phyloP scores from a whole-genome alignment of 2,113 vertebrate species.

The Calyptomena viridis region DNA sequence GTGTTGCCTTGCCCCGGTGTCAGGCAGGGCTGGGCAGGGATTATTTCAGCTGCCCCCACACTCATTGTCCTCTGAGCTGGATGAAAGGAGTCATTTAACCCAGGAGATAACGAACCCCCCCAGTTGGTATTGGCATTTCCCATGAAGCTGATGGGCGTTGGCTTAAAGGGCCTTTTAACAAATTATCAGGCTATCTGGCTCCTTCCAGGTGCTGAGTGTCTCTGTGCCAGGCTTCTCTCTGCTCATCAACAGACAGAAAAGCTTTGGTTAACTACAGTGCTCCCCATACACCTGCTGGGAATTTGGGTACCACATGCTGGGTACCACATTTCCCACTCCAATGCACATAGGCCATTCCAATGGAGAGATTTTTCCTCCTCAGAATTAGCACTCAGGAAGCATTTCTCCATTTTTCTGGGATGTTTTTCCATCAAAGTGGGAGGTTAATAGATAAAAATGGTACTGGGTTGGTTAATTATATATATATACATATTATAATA shows the following conservation, averaged over 20 bases:
- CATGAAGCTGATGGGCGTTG: constrained; percentile 67
- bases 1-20: constrained; percentile 69
- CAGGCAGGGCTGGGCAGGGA: constrained; percentile 72
- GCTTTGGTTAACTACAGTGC: background rate
- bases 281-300: background rate
- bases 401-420: background rate
- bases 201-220: background rate
- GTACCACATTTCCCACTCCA: accelerated
- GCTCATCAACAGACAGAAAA: background rate
- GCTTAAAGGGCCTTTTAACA: constrained; percentile 18
- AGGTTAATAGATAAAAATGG: no score
- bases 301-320: accelerated
- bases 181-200: background rate
- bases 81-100: constrained; percentile 70
- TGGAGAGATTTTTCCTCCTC: background rate
- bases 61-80: constrained; percentile 74
- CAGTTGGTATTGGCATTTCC: constrained; percentile 74
- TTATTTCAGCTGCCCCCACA: constrained; percentile 71
- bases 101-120: constrained; percentile 62
- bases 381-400: background rate
- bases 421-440: background rate
- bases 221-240: background rate
- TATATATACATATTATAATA: background rate
- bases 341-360: accelerated
- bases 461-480: accelerated